Conservation (phyloP, 2,888 invertebrate genomes). For the Tachina grossa region DNA sequence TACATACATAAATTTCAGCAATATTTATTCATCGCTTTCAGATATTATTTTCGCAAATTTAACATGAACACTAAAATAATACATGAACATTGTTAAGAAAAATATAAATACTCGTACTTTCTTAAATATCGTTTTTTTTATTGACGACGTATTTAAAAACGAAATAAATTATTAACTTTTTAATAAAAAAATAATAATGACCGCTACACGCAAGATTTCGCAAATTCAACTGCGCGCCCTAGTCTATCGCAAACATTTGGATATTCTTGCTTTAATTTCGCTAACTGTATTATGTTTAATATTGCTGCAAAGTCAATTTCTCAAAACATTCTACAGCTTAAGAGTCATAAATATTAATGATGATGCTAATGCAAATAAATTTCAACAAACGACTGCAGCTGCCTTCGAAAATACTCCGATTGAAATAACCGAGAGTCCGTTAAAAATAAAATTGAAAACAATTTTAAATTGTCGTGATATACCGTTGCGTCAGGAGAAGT, state of each 20-base stretch:
- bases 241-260: conserved; percentile 33
- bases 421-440: conserved; percentile 15
- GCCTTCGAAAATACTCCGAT: background rate
- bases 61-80: too few species aligned
- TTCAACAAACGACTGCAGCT: background rate
- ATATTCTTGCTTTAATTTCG: conserved; percentile 9
- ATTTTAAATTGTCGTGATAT: conserved; percentile 76
- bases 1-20: too few species aligned
- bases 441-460: conserved; percentile 70
- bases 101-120: too few species aligned
- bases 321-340: background rate
- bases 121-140: too few species aligned
- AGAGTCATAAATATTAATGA: background rate
- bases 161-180: background rate
- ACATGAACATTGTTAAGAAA: too few species aligned
- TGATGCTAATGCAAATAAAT: background rate
- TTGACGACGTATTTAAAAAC: too few species aligned
- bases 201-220: background rate
- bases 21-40: too few species aligned
- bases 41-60: too few species aligned
- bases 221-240: background rate
- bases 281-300: background rate
- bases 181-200: conserved; percentile 1
- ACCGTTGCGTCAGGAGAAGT: conserved; percentile 72
- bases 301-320: background rate